A percentile compares a stretch with the other conserved stretches of the same genome.
These are phyloP conservation scores for Streptopelia turtur DNA, from an alignment of 2,797 vertebrate genomes.

Conservation along the genomic window DNA sequence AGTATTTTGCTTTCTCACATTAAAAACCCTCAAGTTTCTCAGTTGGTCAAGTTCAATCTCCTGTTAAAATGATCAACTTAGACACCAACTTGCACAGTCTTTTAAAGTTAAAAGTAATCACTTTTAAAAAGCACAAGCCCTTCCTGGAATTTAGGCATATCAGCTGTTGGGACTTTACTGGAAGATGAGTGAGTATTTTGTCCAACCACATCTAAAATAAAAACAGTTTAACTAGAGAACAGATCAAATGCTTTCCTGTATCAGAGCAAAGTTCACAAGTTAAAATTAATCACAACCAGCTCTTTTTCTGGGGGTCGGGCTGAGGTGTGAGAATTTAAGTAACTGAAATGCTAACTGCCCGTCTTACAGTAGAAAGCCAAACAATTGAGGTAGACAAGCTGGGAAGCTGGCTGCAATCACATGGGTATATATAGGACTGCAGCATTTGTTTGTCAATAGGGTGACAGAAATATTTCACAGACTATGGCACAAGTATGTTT, in stretches of 20 bases:
- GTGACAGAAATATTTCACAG: not conserved
- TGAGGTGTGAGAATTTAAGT: not conserved
- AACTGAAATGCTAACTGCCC: not conserved
- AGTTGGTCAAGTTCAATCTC: not conserved
- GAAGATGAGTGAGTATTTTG: not conserved
- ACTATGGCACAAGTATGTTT: not conserved
- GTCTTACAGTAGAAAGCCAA: not conserved
- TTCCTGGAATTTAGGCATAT: not conserved
- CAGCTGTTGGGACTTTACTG: not conserved
- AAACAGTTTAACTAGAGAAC: not conserved
- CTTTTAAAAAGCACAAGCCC: not conserved
- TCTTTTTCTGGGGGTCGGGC: accelerated
- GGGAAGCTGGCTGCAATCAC: not conserved
- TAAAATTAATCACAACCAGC: not conserved
- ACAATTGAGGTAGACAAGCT: not conserved
- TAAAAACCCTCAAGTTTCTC: not conserved
- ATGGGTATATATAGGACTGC: not conserved
- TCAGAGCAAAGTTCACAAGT: not conserved
- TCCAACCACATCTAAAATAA: not conserved
- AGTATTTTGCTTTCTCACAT: conserved; percentile 22
- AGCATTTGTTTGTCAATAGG: not conserved
- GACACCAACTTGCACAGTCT: not conserved
- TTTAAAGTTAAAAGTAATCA: not conserved
- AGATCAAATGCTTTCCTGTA: not conserved
- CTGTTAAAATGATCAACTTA: not conserved